phyloP scores from a whole-genome alignment of 2,888 invertebrate genomes.

The Agrotis segetum region DNA sequence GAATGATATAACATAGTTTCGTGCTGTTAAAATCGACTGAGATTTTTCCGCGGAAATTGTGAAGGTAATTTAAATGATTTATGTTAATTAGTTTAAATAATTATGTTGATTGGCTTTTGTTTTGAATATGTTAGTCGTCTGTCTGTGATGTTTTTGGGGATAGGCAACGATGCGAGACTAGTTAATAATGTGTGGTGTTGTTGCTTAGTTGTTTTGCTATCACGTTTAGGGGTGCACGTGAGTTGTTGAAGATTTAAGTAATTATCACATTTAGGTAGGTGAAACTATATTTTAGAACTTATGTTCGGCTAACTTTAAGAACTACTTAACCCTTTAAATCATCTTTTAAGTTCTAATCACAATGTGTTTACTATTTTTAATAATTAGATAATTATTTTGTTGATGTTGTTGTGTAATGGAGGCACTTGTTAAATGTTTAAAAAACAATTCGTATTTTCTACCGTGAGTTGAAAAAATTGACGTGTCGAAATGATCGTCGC shows the following conservation, averaged over 20 bases:
- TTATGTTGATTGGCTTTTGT: conserved; percentile 34
- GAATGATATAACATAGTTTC: conserved; percentile 45
- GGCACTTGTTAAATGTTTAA: background rate
- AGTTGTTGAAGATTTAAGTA: conserved; percentile 23
- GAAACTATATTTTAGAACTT: background rate
- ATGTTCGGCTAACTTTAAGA: background rate
- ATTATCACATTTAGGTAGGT: conserved; percentile 9
- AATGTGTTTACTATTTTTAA: background rate
- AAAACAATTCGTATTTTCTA: background rate
- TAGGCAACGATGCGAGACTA: conserved; percentile 18
- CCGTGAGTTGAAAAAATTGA: background rate
- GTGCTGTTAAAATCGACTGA: conserved; percentile 36
- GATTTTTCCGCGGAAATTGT: conserved; percentile 41
- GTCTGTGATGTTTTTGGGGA: conserved; percentile 25
- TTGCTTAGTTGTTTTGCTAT: conserved; percentile 27
- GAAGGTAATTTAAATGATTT: conserved; percentile 53
- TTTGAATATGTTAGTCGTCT: conserved; percentile 7
- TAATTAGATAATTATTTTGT: background rate
- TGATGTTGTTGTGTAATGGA: background rate
- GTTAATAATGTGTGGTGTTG: conserved; percentile 6
- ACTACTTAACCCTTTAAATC: background rate
- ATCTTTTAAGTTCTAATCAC: background rate
- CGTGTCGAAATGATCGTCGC: no score
- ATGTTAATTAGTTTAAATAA: conserved; percentile 39
- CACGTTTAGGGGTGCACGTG: conserved; percentile 27